A percentile compares a stretch with the other conserved stretches of the same genome.
Evolutionary conservation across 35 echinoderm and acorn worm genomes (phyloP).

Genomic region (Ophioderma brevispina): DNA sequence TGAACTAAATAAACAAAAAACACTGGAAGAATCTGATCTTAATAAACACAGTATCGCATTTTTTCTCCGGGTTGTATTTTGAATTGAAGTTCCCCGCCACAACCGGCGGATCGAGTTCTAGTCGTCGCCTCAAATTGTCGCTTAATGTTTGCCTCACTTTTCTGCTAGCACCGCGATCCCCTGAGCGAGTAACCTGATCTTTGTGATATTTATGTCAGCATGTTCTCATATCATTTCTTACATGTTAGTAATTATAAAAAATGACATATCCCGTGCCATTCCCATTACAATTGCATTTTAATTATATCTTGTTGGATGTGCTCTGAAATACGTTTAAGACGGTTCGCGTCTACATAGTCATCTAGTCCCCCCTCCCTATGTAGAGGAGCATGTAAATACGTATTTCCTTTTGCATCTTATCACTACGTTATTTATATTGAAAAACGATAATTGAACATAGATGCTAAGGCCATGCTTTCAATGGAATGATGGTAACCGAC

Average conservation of each 20-base stretch:
- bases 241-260: not conserved
- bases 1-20: not conserved
- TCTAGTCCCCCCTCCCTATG: too few relatives aligned
- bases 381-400: too few relatives aligned
- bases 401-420: too few relatives aligned
- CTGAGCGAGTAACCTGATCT: not conserved
- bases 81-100: not conserved
- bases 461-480: too few relatives aligned
- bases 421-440: too few relatives aligned
- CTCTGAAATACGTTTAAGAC: too few relatives aligned
- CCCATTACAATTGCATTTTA: not conserved
- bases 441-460: too few relatives aligned
- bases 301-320: not conserved
- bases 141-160: not conserved
- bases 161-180: not conserved
- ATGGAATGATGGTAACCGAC: too few relatives aligned
- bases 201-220: not conserved
- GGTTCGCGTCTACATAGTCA: too few relatives aligned
- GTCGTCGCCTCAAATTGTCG: not conserved
- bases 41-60: constrained; percentile 7
- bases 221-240: constrained; percentile 7
- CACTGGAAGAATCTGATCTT: not conserved
- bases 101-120: not conserved
- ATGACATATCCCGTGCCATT: not conserved
- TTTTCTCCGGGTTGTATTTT: not conserved